Evolutionary conservation across 2,797 vertebrate genomes (phyloP), one percentile per base, ranked within the genome.

Genomic region (Ptychadena robeensis): DNA sequence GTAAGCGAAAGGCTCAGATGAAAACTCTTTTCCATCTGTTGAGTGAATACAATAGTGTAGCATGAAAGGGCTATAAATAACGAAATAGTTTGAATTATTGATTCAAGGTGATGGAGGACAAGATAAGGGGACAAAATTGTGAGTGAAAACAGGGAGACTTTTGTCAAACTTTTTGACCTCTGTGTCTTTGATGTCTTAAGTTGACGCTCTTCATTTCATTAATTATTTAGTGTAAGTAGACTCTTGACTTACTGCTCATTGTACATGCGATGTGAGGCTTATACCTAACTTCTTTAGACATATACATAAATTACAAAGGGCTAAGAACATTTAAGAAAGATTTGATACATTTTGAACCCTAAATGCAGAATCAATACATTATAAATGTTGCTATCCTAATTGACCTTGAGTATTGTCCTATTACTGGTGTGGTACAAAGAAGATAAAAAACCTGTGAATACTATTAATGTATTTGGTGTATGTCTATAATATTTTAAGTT

Each of bases 51-150:
- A 78, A 79, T 77, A 69, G 57, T 25, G 65, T 57, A 67, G 71
- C 61, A 70, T 69, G 30, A 66, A 72, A 79, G 34, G 31, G 3
- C 68, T 83, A 83, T 78, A 83, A 83, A 78, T 83, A 78, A 72
- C 74, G 73, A 38, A 82, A 75, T 69, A 57, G 82, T 71, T 53
- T 83, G 78, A 83, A 83, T 83, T 83, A 83, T 83, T 83, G 59
- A 83, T 83, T 72, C 68, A 72, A 79, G 70, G 82, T 73, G 82
- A 83, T 31, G 57, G 67, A 78, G 68, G 82, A 72, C 81, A 57
- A 31, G 59, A 64, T 65, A 34, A 71, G 67, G 73, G 68, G 68
- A 61, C 59, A 64, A 83, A 69, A 72, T 2, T 59, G 35, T 73
- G 68, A 81, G 64, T 30, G 61, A 78, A 78, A 73, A 66, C 75